Evolutionary conservation across 2,797 vertebrate species (phyloP), one percentile per base, ranked within the genome.

Genomic region (Selene dorsalis): DNA sequence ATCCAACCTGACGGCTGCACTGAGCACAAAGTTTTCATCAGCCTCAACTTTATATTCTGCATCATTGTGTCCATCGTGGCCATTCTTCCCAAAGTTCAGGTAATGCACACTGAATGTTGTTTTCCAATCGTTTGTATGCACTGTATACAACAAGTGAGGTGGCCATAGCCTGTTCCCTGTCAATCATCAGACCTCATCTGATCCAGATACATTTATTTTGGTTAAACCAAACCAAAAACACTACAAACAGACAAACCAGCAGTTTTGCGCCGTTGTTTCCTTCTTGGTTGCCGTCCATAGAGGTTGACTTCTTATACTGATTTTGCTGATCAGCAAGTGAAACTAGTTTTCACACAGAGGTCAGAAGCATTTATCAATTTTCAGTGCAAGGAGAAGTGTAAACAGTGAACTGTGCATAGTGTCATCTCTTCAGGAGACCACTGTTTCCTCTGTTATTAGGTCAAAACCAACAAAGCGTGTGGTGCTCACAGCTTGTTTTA

Each of bases 31-130:
- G 84, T 91, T 79, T 95, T 98, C 91, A 95, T 98, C 91, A 96
- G 97, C 89, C 95, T 98, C 90, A 98, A 97, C 92, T 81, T 98
- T 69, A 88, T 95, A 69, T 94, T 98, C 92, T 97, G 96, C 52
- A n/a, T 98, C 81, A 35, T 93, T 0, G 45, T 96, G 82, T 98
- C 97, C 3, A 64, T 95, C 0, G 91, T 97, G n/a, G 89, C 97
- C 3, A 86, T 98, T 83, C 88, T 98, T 83, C 97, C 97, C 67
- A 97, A 96, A 93, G 85, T 98, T 63, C 97, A 97, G 97, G 97
- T 98, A 84, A 93, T 3, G 3, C 3, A 30, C 2, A 59, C 9
- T 20, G 11, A 43, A 17, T n/a, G 3, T 6, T 72, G 4, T 53
- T 26, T 3, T 4, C 10, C 53, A 6, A n/a, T 45, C 4, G 1